phyloP scores from a whole-genome alignment of 2,888 invertebrate species.

The Falcaria lacertinaria region DNA sequence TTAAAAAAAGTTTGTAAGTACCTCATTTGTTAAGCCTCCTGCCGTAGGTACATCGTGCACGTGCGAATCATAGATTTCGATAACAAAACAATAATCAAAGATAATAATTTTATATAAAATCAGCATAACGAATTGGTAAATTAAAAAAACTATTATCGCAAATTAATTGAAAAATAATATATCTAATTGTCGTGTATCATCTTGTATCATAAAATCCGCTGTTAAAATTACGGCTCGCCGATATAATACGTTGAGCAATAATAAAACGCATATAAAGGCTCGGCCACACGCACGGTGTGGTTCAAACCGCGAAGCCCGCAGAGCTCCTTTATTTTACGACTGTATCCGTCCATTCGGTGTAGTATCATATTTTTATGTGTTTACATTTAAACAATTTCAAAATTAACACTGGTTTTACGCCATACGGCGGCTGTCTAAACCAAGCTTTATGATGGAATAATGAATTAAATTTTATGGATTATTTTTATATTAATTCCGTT shows the following conservation, averaged over 20 bases:
- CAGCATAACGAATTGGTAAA: no score
- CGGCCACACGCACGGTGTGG: constrained; percentile 14
- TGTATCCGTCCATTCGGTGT: constrained; percentile 30
- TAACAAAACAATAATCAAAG: no score
- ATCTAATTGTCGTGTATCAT: no score
- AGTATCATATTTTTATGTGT: constrained; percentile 30
- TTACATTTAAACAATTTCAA: constrained; percentile 21
- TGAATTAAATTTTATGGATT: background rate
- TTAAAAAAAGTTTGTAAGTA: no score
- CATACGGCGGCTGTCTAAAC: constrained; percentile 9
- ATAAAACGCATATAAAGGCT: constrained; percentile 15
- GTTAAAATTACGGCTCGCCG: background rate
- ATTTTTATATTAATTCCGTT: background rate
- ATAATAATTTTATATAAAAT: no score
- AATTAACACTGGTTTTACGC: constrained; percentile 4
- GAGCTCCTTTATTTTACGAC: constrained; percentile 26
- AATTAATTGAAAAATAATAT: no score
- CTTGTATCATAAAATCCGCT: background rate
- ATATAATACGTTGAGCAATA: background rate
- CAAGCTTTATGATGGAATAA: background rate
- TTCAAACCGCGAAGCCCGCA: constrained; percentile 1
- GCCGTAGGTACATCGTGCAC: no score
- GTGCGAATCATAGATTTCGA: no score
- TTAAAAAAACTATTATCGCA: no score
- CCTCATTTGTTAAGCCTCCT: no score